Evolutionary conservation across 2,797 vertebrate species (phyloP).

Genomic region (Semaprochilodus insignis): DNA sequence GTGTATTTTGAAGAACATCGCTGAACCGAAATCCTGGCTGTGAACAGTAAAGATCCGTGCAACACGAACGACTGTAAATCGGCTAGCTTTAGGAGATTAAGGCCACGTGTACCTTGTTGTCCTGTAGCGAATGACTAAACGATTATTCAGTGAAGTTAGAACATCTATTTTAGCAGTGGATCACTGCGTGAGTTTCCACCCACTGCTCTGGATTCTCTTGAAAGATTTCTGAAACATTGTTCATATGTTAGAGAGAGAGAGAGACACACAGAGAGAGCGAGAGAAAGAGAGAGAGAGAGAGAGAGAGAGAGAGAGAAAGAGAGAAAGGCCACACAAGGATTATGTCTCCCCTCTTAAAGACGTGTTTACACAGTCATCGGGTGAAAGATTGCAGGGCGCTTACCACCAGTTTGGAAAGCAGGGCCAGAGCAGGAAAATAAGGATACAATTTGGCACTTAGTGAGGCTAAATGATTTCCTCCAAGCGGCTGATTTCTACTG

Average conservation of each 20-base stretch:
- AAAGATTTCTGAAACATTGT: conserved; percentile 39
- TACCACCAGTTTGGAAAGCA: conserved; percentile 87
- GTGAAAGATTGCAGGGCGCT: conserved; percentile 89
- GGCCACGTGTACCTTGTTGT: conserved; percentile 1
- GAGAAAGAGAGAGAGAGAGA: conserved; percentile 63
- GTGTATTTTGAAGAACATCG: neutral
- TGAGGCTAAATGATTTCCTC: conserved; percentile 92
- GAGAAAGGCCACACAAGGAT: conserved; percentile 88
- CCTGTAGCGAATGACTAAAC: neutral
- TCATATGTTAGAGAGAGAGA: conserved; percentile 47
- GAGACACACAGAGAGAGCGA: conserved; percentile 36
- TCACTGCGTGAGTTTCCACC: conserved; percentile 55
- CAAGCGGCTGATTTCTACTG: conserved; percentile 92
- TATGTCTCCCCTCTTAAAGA: conserved; percentile 86
- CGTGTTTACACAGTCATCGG: conserved; percentile 88
- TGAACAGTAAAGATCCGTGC: neutral
- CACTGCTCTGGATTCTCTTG: conserved; percentile 51
- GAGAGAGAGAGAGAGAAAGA: conserved; percentile 4
- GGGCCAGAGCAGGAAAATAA: conserved; percentile 90
- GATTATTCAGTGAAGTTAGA: conserved; percentile 9
- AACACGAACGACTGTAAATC: neutral
- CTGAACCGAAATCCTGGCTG: neutral
- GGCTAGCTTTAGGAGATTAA: conserved; percentile 12
- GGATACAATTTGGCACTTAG: conserved; percentile 94
- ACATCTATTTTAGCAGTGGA: neutral